Evolutionary conservation across 2,888 invertebrate species (phyloP), one percentile per base, ranked within the genome.

Genomic region (Acheta domesticus): DNA sequence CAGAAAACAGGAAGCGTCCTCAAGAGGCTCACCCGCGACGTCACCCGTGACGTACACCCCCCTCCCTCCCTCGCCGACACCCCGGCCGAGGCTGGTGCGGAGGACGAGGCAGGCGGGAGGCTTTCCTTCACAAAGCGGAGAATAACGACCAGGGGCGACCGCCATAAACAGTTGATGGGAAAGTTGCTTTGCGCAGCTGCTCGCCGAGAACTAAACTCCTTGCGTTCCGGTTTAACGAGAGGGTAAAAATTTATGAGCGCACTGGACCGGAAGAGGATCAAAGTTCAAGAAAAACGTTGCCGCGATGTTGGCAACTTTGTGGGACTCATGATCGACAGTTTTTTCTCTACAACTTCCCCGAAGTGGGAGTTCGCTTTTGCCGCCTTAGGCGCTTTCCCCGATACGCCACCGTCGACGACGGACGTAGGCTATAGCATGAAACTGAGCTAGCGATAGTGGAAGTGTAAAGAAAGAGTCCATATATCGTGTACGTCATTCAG

Each of bases 161-260:
- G 62, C 62, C 62, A 62, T 62, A 62, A 62, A 62, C n/a, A 62
- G 14, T 62, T 62, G 62, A 62, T 62, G 62, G 62, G 62, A 62
- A 62, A 62, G 16, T 62, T 62, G n/a, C 62, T 62, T 62, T 62
- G 14, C 62, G 62, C 62, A n/a, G 62, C 62, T 62, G 62, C 62
- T 62, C 16, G n/a, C 62, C 62, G n/a, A n/a, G 16, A 16, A 62
- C 62, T 14, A 62, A 62, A 62, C 62, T 62, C 62, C 16, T n/a
- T 62, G 16, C n/a, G n/a, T 12, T 62, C n/a, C n/a, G 62, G 16
- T 19, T 62, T 62, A 14, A 62, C 14, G 62, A 14, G 62, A n/a
- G n/a, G 62, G 14, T 5, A 19, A 62, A 62, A 62, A 62, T 62
- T 62, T 62, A 62, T 62, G 62, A 62, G n/a, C n/a, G n/a, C n/a